These are phyloP conservation scores for Dallia pectoralis DNA, from an alignment of 2,797 vertebrate species.

Conservation along the genomic window DNA sequence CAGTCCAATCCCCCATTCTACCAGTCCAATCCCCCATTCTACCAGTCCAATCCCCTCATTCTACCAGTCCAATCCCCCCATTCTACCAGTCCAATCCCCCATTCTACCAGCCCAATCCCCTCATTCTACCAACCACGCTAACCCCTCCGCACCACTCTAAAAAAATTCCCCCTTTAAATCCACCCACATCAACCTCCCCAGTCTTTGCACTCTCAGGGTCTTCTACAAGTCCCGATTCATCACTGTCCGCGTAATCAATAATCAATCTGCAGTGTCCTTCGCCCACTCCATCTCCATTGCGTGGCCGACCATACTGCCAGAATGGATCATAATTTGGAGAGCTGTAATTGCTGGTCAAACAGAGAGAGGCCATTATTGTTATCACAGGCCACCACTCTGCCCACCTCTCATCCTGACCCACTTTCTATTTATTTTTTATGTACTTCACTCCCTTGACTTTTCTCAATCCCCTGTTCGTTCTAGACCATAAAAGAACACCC, in stretches of 20 bases:
- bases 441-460: slow-evolving; percentile 2
- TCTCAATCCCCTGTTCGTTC: slow-evolving; percentile 4
- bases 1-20: slow-evolving; percentile 19
- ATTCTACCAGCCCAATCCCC: slow-evolving; percentile 26
- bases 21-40: no score
- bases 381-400: slow-evolving; percentile 40
- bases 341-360: slow-evolving; percentile 79
- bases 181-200: slow-evolving; percentile 56
- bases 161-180: slow-evolving; percentile 65
- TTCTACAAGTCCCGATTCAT: slow-evolving; percentile 75
- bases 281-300: slow-evolving; percentile 70
- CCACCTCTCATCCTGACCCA: slow-evolving; percentile 62
- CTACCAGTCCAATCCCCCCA: slow-evolving; percentile 17
- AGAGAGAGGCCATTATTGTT: slow-evolving; percentile 16
- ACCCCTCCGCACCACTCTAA: slow-evolving; percentile 28
- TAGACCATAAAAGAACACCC: background rate
- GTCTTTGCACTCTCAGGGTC: slow-evolving; percentile 39
- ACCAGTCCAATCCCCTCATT: slow-evolving; percentile 22
- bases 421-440: slow-evolving; percentile 58
- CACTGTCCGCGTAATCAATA: slow-evolving; percentile 84
- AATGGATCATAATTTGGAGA: slow-evolving; percentile 84
- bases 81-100: slow-evolving; percentile 26
- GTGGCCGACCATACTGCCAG: slow-evolving; percentile 56
- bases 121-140: slow-evolving; percentile 11
- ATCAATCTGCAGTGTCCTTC: slow-evolving; percentile 79